phyloP scores from a whole-genome alignment of 2,888 invertebrate species.

The Ametastegia equiseti region DNA sequence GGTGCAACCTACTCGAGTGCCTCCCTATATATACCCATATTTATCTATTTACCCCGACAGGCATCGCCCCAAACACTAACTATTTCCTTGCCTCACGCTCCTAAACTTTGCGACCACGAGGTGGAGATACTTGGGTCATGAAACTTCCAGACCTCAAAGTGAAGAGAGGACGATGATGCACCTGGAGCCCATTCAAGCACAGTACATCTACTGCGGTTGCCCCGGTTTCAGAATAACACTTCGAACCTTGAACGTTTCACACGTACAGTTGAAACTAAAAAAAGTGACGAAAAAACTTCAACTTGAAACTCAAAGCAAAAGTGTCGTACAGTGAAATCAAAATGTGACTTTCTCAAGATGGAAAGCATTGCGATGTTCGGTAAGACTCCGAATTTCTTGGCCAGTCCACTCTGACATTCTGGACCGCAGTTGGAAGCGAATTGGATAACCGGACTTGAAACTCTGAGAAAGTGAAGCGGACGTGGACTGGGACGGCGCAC shows the following conservation, averaged over 20 bases:
- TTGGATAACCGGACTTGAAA: neutral
- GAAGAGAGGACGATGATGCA: constrained; percentile 36
- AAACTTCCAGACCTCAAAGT: constrained; percentile 27
- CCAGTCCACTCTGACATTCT: neutral
- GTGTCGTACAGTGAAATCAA: neutral
- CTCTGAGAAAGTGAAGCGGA: constrained; percentile 24
- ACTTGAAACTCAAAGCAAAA: too few relatives aligned
- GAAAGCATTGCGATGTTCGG: too few relatives aligned
- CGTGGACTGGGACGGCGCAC: neutral
- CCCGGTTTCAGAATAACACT: neutral
- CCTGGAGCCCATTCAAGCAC: constrained; percentile 21
- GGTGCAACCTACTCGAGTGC: neutral
- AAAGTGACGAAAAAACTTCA: neutral
- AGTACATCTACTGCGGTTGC: neutral
- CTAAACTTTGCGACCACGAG: constrained; percentile 15
- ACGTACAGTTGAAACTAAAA: neutral
- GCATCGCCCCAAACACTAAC: constrained; percentile 25
- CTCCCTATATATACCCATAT: neutral
- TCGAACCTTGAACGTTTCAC: neutral
- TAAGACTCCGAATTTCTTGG: neutral
- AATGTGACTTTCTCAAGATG: neutral
- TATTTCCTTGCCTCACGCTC: constrained; percentile 32
- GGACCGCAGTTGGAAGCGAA: neutral
- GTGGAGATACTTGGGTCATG: constrained; percentile 31
- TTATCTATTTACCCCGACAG: constrained; percentile 37